Base-by-base conservation (phyloP, 2,888 invertebrate genomes). In the Lithosia quadra region DNA sequence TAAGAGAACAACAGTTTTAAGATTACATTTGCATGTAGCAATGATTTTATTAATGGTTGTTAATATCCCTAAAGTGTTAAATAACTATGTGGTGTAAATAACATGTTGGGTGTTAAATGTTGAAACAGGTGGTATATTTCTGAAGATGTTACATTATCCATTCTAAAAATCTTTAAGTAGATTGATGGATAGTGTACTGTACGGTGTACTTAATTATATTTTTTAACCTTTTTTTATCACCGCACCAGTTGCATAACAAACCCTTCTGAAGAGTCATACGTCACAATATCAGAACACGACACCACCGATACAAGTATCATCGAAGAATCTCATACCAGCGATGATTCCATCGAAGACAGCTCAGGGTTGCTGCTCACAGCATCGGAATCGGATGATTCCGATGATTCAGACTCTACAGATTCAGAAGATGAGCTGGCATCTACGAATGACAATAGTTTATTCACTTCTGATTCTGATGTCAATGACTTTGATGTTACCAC, bases 291-390 rank as follows among this genome's bases (percentile, higher is more conserved):
- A 0, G 92, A 90, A 69, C 76, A 89, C 63, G 92, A 85, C 15
- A 93, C 93, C 0, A 80, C 89, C 0, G 93, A 94, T 65, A 93
- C 92, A 0, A 92, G 92, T 57, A 84, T 92, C 1, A 8, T 81
- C 22, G 59, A 67, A 24, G n/a, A 55, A 9, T 53, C 9, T 18
- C 24, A n/a, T 5, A 18, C 36, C 9, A 10, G 33, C 0, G 62
- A 67, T 1, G 28, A 57, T n/a, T 28, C 56, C 0, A 43, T 43
- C 5, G 57, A 67, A 53, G 60, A 36, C 33, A 49, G 22, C 7
- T 21, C 18, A 21, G 28, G n/a, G 11, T 22, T 62, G 11, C n/a
- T 1, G 9, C 15, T 11, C 7, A 28, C 10, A 2, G 9, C 55
- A 49, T 55, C 59, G 7, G 64, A 65, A 22, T 60, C 49, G 13